phyloP scores from a whole-genome alignment of 2,888 invertebrate species.

The Quadriops clusia region DNA sequence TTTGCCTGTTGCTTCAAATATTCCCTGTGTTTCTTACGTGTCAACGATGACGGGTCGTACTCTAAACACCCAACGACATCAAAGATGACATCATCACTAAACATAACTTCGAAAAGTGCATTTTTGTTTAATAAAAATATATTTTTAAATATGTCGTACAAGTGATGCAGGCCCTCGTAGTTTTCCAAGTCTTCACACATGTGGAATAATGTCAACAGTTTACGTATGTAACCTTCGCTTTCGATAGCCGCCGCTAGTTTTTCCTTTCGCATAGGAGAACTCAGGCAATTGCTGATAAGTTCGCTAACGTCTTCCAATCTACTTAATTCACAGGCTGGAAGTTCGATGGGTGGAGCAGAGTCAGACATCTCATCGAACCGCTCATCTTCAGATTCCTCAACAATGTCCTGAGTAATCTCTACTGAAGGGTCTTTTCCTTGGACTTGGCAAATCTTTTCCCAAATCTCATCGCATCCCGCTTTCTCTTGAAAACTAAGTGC shows the following conservation, averaged over 20 bases:
- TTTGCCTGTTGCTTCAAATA: constrained; percentile 87
- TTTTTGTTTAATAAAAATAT: constrained; percentile 97
- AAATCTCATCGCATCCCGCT: constrained; percentile 99
- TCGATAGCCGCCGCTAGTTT: constrained; percentile 89
- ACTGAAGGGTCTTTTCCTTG: constrained; percentile 99
- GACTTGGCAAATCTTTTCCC: constrained; percentile 98
- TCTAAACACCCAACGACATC: constrained; percentile 98
- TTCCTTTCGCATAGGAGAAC: constrained; percentile 84
- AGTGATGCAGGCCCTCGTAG: constrained; percentile 84
- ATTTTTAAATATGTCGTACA: constrained; percentile 97
- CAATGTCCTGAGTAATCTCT: constrained; percentile 93
- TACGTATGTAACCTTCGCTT: constrained; percentile 89
- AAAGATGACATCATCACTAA: constrained; percentile 91
- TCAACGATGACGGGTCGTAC: constrained; percentile 81
- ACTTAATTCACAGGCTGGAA: constrained; percentile 90
- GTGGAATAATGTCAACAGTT: constrained; percentile 87
- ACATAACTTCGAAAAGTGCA: constrained; percentile 94
- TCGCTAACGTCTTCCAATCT: constrained; percentile 92
- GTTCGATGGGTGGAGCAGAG: constrained; percentile 83
- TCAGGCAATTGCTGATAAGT: constrained; percentile 75
- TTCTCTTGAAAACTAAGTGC: constrained; percentile 99
- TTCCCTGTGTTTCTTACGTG: constrained; percentile 88
- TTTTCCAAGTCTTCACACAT: constrained; percentile 97
- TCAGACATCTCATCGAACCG: constrained; percentile 94
- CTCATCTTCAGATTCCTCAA: constrained; percentile 94